Percentiles rank a stretch among this genome's conserved stretches.
Evolutionary conservation across 2,888 invertebrate species (phyloP).

Genomic region (Conistra vaccinii): DNA sequence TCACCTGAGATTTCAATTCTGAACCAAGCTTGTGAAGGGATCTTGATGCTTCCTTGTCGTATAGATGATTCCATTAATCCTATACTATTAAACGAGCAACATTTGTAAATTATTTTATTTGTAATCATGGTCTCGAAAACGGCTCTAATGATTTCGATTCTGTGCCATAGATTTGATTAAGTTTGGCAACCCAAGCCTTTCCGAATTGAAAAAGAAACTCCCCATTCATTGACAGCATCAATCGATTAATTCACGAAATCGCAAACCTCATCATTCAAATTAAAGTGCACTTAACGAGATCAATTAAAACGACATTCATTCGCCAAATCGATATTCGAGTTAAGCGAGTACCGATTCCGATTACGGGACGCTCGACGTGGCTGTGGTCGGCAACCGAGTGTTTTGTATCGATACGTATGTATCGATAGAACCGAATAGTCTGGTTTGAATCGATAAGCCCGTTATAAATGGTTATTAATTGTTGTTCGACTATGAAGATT

Average conservation of each 20-base stretch:
- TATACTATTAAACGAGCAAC: too few relatives aligned
- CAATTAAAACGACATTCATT: conserved; percentile 78
- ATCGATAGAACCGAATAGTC: conserved; percentile 43
- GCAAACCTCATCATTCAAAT: conserved; percentile 69
- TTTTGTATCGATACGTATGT: conserved; percentile 48
- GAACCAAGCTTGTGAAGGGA: background rate
- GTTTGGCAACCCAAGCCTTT: background rate
- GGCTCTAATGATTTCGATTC: background rate
- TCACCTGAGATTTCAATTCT: background rate
- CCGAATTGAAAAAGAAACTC: background rate
- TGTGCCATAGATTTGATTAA: background rate
- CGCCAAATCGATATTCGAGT: conserved; percentile 72
- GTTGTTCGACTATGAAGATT: conserved; percentile 52
- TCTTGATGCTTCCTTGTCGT: background rate
- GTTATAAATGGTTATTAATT: conserved; percentile 60
- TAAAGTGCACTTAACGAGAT: conserved; percentile 76
- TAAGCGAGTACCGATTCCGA: conserved; percentile 69
- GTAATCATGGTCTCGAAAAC: too few relatives aligned
- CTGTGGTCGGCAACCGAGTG: conserved; percentile 49
- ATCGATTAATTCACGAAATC: conserved; percentile 72
- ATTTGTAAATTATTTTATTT: too few relatives aligned
- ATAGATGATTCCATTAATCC: background rate
- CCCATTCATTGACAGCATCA: conserved; percentile 21
- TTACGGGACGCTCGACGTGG: conserved; percentile 55
- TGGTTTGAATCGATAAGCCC: conserved; percentile 53